phyloP scores from a whole-genome alignment of 2,113 vertebrate species.

The Oryctolagus cuniculus region DNA sequence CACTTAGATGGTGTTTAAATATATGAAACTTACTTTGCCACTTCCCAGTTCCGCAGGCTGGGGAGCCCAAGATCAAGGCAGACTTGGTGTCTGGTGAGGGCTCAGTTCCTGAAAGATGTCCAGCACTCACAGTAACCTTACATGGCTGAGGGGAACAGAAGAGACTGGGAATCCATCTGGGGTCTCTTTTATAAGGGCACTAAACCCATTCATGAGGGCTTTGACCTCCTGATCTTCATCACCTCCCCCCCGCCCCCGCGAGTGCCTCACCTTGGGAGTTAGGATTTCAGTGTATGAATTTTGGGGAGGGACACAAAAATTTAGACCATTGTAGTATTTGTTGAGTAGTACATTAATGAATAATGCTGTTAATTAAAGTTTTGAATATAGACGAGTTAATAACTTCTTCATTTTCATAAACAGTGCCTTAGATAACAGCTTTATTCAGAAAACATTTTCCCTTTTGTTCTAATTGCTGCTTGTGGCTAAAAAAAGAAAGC shows the following conservation, averaged over 20 bases:
- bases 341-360: slow-evolving; percentile 16
- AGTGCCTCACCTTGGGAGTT: neutral
- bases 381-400: neutral
- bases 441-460: slow-evolving; percentile 14
- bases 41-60: neutral
- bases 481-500: slow-evolving; percentile 39
- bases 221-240: neutral
- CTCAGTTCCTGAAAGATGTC: neutral
- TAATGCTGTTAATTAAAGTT: slow-evolving; percentile 27
- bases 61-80: neutral
- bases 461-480: neutral
- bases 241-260: neutral
- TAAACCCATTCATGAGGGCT: neutral
- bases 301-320: neutral
- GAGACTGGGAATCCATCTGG: neutral
- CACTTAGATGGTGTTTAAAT: neutral
- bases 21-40: neutral
- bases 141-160: neutral
- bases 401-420: slow-evolving; percentile 8
- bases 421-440: neutral
- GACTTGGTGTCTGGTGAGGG: neutral
- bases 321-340: neutral
- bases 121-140: neutral
- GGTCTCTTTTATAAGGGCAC: neutral
- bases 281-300: neutral